Conservation (phyloP, 1,140 invertebrate genomes). For the Procambarus virginalis region DNA sequence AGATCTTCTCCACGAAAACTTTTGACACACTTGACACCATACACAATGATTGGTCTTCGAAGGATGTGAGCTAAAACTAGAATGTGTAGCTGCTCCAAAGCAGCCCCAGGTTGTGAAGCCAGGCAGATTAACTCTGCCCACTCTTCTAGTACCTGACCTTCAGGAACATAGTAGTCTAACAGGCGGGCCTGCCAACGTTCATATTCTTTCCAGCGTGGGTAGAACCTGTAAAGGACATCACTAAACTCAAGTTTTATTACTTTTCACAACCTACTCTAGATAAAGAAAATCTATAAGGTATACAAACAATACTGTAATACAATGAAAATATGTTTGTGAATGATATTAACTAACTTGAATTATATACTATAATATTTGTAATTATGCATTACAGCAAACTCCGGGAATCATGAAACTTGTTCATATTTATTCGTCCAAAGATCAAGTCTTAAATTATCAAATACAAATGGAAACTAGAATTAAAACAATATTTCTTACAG, state of each 20-base stretch:
- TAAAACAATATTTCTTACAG: constrained; percentile 78
- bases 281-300: too few species aligned
- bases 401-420: too few species aligned
- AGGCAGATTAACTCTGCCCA: constrained; percentile 89
- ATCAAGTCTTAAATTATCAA: too few species aligned
- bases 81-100: constrained; percentile 94
- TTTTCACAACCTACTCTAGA: too few species aligned
- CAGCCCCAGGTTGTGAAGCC: constrained; percentile 91
- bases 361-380: neutral
- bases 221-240: constrained; percentile 80
- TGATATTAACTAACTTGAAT: neutral
- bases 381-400: too few species aligned
- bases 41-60: constrained; percentile 94
- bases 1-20: constrained; percentile 96
- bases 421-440: too few species aligned
- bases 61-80: constrained; percentile 95
- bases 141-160: constrained; percentile 91
- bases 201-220: constrained; percentile 93
- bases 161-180: constrained; percentile 86
- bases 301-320: neutral
- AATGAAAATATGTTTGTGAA: neutral
- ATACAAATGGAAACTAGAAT: too few species aligned
- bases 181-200: constrained; percentile 88
- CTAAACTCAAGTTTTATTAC: constrained; percentile 37
- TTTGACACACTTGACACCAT: constrained; percentile 97